Percentiles rank a stretch among this genome's conserved stretches.
phyloP scores from a whole-genome alignment of 2,797 vertebrate species.

The Notolabrus celidotus region DNA sequence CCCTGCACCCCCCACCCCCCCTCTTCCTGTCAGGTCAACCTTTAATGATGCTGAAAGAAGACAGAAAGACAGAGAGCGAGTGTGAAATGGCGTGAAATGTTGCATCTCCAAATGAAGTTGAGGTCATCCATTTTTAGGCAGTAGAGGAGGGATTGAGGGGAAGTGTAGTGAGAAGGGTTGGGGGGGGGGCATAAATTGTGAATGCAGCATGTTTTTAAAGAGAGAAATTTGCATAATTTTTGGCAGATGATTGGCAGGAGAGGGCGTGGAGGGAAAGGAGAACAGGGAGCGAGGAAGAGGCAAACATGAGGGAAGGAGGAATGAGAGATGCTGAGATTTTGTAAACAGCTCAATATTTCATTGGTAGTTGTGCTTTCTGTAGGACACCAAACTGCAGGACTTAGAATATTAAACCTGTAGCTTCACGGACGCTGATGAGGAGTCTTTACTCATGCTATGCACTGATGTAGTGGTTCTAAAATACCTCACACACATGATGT shows the following conservation, averaged over 20 bases:
- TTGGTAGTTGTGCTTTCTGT: constrained; percentile 32
- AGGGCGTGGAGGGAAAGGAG: constrained; percentile 62
- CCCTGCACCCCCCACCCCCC: constrained; percentile 53
- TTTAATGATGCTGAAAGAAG: constrained; percentile 67
- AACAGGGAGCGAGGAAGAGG: constrained; percentile 39
- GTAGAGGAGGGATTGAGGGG: constrained; percentile 9
- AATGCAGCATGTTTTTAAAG: constrained; percentile 74
- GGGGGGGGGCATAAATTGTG: constrained; percentile 47
- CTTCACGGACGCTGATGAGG: background rate
- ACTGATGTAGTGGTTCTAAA: background rate
- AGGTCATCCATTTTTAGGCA: constrained; percentile 64
- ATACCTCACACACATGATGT: background rate
- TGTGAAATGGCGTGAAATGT: constrained; percentile 40
- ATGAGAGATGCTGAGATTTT: constrained; percentile 32
- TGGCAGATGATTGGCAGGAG: constrained; percentile 83
- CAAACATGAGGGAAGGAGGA: constrained; percentile 37
- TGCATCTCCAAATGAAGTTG: constrained; percentile 56
- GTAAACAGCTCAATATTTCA: constrained; percentile 72
- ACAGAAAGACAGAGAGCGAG: constrained; percentile 20
- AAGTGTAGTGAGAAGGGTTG: background rate
- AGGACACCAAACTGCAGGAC: constrained; percentile 18
- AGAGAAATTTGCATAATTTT: constrained; percentile 79
- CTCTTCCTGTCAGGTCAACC: constrained; percentile 58
- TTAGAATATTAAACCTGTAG: constrained; percentile 7
- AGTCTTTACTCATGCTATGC: background rate